A percentile compares a stretch with the other conserved stretches of the same genome.
These are phyloP conservation scores for Lapara coniferarum DNA, from an alignment of 2,888 invertebrate genomes.

Conservation along the genomic window DNA sequence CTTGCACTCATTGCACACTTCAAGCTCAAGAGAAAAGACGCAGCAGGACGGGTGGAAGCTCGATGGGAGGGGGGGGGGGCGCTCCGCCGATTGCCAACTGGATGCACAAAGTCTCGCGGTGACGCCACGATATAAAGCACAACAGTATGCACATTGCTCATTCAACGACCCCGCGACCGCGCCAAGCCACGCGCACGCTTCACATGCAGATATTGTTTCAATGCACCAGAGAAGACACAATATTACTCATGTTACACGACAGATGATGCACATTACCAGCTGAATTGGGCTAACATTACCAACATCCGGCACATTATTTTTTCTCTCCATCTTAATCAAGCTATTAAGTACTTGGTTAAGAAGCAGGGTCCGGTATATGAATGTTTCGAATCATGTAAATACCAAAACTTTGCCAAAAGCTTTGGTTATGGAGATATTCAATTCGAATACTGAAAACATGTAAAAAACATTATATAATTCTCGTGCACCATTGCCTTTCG, in stretches of 20 bases:
- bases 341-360: conserved; percentile 3
- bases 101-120: conserved; percentile 14
- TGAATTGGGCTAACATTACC: conserved; percentile 13
- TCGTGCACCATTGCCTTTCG: too few relatives aligned
- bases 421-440: too few relatives aligned
- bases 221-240: not conserved
- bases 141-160: conserved; percentile 22
- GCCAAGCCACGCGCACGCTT: not conserved
- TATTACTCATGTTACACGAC: not conserved
- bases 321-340: not conserved
- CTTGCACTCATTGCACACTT: not conserved
- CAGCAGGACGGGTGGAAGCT: not conserved
- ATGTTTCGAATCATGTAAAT: not conserved
- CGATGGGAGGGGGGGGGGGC: not conserved
- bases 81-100: conserved; percentile 27
- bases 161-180: conserved; percentile 3
- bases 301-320: conserved; percentile 13
- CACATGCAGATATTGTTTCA: conserved; percentile 1
- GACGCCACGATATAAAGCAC: conserved; percentile 5
- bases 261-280: not conserved
- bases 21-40: not conserved
- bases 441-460: too few relatives aligned
- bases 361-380: not conserved
- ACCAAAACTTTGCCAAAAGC: too few relatives aligned
- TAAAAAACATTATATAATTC: too few relatives aligned